Base-by-base conservation (phyloP, 2,888 invertebrate species). In the Leptinotarsa peninsularis region DNA sequence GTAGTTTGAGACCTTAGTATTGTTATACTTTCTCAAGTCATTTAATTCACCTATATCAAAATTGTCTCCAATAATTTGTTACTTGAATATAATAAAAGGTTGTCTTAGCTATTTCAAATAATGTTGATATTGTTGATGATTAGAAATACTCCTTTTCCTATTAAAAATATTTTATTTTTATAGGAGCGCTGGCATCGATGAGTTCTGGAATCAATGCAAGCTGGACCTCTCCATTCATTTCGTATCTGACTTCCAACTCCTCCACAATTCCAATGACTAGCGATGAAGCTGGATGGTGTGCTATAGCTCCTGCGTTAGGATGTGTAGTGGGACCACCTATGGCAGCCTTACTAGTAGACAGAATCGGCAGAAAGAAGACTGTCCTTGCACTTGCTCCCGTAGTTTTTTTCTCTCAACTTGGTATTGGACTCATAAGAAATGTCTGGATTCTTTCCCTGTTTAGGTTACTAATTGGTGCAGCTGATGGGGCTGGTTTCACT, bases 321-420 rank as follows among this genome's bases (percentile, higher is more conserved):
- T 92, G 92, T 1, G 90, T 92, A 33, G 86, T 92, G 63, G 93
- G 93, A 54, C 91, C 92, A 14, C 84, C 92, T 4, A 88, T 91
- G 21, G 91, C 92, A 18, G 93, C 92, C 49, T 90, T 91, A 83
- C 87, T 92, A 76, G 91, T 93, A 72, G 93, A 93, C 85, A 88
- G 89, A 78, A 89, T 92, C 76, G 94, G 94, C 18, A 89, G 94
- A 18, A 93, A 93, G 84, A 90, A 89, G 17, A 91, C 92, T n/a
- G 88, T 93, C 2, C 88, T 93, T 17, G 33, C 43, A 5, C 67
- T 67, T 33, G 67, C 67, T n/a, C 67, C 73, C 4, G 23, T 73
- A 2, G 67, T 73, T 13, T 49, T 73, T 18, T 17, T 60, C 15
- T 73, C 49, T 67, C 21, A 49, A 21, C 18, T 73, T n/a, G 23